These are phyloP conservation scores for Porites divaricata DNA, from an alignment of 92 coral and sea anemone species.

Conservation along the genomic window DNA sequence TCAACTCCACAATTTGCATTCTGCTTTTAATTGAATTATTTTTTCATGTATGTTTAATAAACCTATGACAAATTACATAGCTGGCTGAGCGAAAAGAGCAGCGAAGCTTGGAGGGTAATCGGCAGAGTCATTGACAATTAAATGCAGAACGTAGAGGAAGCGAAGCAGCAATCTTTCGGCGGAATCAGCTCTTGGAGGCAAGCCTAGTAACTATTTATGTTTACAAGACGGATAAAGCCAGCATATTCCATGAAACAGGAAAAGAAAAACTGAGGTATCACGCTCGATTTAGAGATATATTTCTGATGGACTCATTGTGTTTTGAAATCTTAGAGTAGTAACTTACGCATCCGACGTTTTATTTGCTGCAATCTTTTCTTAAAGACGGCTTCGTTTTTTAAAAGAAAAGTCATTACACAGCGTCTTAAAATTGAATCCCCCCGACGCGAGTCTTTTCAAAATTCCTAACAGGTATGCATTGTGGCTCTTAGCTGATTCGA, in stretches of 20 bases:
- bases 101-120: constrained; percentile 18
- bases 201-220: not conserved
- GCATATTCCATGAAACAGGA: not conserved
- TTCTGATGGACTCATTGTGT: not conserved
- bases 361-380: not conserved
- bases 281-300: not conserved
- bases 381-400: not conserved
- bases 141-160: not conserved
- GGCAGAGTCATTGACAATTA: not conserved
- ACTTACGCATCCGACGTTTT: not conserved
- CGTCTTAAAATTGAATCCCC: no score
- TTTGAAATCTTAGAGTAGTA: constrained; percentile 1
- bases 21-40: not conserved
- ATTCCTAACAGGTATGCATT: no score
- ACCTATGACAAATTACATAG: constrained; percentile 17
- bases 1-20: not conserved
- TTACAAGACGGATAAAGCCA: not conserved
- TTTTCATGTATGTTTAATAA: not conserved
- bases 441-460: no score
- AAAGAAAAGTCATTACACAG: not conserved
- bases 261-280: not conserved
- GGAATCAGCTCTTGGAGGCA: constrained; percentile 1
- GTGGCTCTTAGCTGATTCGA: no score
- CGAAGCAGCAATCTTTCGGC: not conserved
- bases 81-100: not conserved